Conservation (phyloP, 2,113 vertebrate genomes). For the Eira barbara region DNA sequence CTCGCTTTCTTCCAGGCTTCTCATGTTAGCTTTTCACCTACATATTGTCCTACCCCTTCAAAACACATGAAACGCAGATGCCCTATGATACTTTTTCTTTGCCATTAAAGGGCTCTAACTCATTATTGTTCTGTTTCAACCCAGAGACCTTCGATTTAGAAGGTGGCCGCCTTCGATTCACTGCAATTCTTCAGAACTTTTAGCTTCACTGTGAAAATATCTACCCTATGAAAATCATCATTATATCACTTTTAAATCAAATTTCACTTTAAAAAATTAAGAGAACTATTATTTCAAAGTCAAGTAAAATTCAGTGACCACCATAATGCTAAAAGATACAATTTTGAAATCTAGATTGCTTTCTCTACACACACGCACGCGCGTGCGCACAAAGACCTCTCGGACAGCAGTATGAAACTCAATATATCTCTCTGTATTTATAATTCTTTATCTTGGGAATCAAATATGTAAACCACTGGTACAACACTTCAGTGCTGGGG, state of each 20-base stretch:
- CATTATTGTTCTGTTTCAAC: slow-evolving; percentile 47
- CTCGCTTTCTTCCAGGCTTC: slow-evolving; percentile 58
- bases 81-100: neutral
- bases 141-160: neutral
- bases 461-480: neutral
- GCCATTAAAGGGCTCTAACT: slow-evolving; percentile 34
- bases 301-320: neutral
- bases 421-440: neutral
- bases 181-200: slow-evolving; percentile 44
- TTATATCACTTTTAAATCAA: slow-evolving; percentile 46
- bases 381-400: neutral
- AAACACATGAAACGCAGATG: slow-evolving; percentile 58
- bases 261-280: neutral
- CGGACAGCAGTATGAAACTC: neutral
- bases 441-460: neutral
- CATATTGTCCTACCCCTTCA: slow-evolving; percentile 13
- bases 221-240: slow-evolving; percentile 47
- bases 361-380: neutral
- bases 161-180: slow-evolving; percentile 8
- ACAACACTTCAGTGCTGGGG: neutral
- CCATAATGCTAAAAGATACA: neutral
- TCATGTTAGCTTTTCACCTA: slow-evolving; percentile 69
- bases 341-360: neutral
- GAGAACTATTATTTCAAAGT: neutral
- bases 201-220: slow-evolving; percentile 9